Percentiles rank a stretch among this genome's conserved stretches.
These are phyloP conservation scores for Florisuga fusca DNA, from an alignment of 2,797 vertebrate genomes.

Conservation along the genomic window DNA sequence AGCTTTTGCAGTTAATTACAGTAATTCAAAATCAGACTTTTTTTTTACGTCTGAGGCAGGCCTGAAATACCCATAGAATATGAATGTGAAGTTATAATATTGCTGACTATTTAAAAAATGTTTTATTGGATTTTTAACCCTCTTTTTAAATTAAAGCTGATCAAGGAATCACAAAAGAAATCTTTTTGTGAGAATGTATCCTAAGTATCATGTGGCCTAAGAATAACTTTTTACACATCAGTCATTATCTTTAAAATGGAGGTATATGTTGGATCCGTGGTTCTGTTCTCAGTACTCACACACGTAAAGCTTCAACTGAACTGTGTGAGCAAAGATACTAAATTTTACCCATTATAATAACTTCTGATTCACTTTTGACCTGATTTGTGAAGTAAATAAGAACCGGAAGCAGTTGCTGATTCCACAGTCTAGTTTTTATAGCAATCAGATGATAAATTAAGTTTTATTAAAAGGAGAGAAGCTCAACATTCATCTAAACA, in stretches of 20 bases:
- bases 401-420: not conserved
- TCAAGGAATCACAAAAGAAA: not conserved
- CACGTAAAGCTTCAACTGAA: not conserved
- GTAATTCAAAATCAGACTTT: constrained; percentile 67
- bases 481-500: not conserved
- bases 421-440: not conserved
- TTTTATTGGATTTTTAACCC: constrained; percentile 43
- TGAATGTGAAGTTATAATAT: constrained; percentile 67
- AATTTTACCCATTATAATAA: not conserved
- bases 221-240: not conserved
- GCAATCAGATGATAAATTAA: not conserved
- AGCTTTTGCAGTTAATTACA: constrained; percentile 78
- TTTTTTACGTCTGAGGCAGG: constrained; percentile 63
- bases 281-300: not conserved
- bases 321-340: not conserved
- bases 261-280: not conserved
- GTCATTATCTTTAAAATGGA: not conserved
- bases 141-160: not conserved
- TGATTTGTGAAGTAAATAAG: not conserved
- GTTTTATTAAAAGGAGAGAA: not conserved
- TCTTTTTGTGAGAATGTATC: not conserved
- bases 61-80: constrained; percentile 70
- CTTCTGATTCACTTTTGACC: not conserved
- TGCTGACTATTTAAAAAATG: constrained; percentile 70
- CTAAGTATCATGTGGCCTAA: not conserved